A percentile compares a stretch with the other conserved stretches of the same genome.
phyloP scores from a whole-genome alignment of 2,888 invertebrate species.

The Pandemis cinnamomeana region DNA sequence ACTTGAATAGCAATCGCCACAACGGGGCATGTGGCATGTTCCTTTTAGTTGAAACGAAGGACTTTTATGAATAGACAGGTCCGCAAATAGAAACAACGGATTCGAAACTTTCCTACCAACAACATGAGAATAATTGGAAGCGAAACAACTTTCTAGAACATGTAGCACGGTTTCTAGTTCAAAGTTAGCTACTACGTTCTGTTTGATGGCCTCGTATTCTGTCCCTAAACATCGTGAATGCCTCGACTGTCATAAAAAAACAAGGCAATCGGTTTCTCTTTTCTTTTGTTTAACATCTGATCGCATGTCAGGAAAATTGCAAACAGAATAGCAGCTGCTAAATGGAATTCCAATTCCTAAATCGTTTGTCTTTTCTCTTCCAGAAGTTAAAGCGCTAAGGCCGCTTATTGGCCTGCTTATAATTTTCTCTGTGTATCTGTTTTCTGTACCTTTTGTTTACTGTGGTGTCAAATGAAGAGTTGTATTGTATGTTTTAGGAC shows the following conservation, averaged over 20 bases:
- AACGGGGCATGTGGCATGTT: not conserved
- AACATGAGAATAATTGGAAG: constrained; percentile 1
- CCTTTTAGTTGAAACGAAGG: not conserved
- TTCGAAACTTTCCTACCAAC: not conserved
- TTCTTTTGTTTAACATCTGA: no score
- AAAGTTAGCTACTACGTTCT: no score
- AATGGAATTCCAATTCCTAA: no score
- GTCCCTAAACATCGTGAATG: not conserved
- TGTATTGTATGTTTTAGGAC: no score
- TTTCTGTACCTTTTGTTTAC: no score
- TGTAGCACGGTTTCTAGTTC: not conserved
- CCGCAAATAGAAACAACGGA: constrained; percentile 3
- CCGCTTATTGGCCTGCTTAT: no score
- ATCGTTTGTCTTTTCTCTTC: no score
- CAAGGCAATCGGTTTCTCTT: not conserved
- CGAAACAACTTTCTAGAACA: not conserved
- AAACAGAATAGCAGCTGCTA: no score
- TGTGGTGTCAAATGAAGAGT: no score
- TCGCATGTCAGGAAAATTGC: no score
- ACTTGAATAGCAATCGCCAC: not conserved
- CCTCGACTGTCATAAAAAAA: not conserved
- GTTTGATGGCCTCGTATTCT: not conserved
- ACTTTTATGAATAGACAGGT: not conserved
- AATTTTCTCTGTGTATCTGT: no score
- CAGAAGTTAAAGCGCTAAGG: no score